phyloP scores from a whole-genome alignment of 2,113 vertebrate genomes.

The Alouatta palliata region DNA sequence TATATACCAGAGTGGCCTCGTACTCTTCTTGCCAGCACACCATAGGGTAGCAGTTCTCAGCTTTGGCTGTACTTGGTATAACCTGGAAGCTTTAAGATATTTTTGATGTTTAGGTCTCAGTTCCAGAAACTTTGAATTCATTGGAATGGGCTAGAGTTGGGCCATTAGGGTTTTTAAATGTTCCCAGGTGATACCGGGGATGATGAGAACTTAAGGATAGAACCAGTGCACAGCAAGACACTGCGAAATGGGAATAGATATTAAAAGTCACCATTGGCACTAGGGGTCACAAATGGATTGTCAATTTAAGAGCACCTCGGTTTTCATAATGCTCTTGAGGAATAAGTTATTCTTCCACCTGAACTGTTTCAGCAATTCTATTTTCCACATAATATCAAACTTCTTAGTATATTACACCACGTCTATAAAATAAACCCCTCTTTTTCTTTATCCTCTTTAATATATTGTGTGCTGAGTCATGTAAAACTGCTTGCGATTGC shows the following conservation, averaged over 20 bases:
- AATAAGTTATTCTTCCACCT: background rate
- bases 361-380: background rate
- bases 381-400: conserved; percentile 16
- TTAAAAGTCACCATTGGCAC: background rate
- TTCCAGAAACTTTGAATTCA: background rate
- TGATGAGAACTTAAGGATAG: background rate
- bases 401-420: background rate
- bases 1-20: background rate
- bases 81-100: conserved; percentile 26
- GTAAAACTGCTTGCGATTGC: background rate
- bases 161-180: background rate
- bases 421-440: background rate
- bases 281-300: background rate
- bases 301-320: background rate
- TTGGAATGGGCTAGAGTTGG: background rate
- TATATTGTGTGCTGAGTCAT: background rate
- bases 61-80: background rate
- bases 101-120: background rate
- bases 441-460: background rate
- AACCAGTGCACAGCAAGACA: background rate
- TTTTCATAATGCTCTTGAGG: conserved; percentile 40
- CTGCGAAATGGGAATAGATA: background rate
- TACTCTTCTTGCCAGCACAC: background rate
- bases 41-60: background rate
- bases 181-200: background rate